Evolutionary conservation across 1,140 invertebrate species (phyloP), one percentile per base, ranked within the genome.

Genomic region (Aphidius ervi): DNA sequence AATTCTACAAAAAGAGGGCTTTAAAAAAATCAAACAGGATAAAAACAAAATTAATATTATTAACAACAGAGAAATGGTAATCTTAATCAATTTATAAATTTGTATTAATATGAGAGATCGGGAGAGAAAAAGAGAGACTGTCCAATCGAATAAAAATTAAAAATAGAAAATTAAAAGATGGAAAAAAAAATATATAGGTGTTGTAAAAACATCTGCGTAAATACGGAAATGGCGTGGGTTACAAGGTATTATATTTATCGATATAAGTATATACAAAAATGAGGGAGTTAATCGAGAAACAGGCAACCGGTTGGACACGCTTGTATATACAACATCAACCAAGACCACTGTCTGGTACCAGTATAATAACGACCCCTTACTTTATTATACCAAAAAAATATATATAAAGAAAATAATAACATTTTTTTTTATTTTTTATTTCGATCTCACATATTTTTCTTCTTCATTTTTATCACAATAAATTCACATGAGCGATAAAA

Each of bases 161-260:
- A 16, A 16, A 16, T 16, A 16, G 16, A 16, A 31, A 31, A 31
- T 31, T 31, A 31, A 31, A 31, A 5, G 5, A 10, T 43, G 2
- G 4, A 10, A 43, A 43, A 43, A 42, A 41, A 39, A 54, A 6
- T n/a, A 37, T 16, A 16, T 3, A 37, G 2, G 23, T 1, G 39
- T 9, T n/a, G n/a, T 10, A 41, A 42, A 54, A 54, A 54, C 52
- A 54, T 54, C 52, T 54, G 52, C 52, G 40, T 41, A 10, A 54
- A 42, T 16, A 54, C 52, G 52, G 52, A 54, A 54, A 54, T 54
- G 37, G 39, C 42, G 52, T 9, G 23, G 23, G 40, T 54, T 54
- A 54, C 52, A 41, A 40, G 40, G 52, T 54, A 54, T 54, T 54
- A 54, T n/a, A 54, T 54, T 31, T 54, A 54, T 54, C 52, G 52